phyloP scores from a whole-genome alignment of 2,888 invertebrate genomes.

The Heteromyza rotundicornis region DNA sequence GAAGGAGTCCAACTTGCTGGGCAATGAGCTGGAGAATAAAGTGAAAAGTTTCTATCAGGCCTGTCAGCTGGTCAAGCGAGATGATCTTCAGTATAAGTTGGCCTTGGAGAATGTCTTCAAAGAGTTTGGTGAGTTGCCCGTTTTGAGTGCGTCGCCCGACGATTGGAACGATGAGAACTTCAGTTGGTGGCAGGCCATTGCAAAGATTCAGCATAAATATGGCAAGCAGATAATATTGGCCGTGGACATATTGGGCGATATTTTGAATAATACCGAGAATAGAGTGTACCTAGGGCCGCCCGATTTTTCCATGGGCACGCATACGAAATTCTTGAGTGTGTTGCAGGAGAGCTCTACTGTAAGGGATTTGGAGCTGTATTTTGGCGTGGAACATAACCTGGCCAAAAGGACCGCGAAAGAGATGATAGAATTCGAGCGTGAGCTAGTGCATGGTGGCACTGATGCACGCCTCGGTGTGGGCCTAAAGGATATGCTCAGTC shows the following conservation, averaged over 20 bases:
- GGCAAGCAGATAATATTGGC: constrained; percentile 45
- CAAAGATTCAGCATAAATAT: constrained; percentile 45
- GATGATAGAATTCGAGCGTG: constrained; percentile 36
- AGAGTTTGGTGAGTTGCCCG: constrained; percentile 47
- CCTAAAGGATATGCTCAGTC: constrained; percentile 33
- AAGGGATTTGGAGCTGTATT: constrained; percentile 34
- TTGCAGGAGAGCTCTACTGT: constrained; percentile 20
- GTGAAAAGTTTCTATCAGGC: constrained; percentile 50
- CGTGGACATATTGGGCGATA: constrained; percentile 44
- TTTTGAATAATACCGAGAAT: constrained; percentile 40
- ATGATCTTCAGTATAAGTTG: constrained; percentile 38
- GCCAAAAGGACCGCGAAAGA: constrained; percentile 38
- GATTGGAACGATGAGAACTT: constrained; percentile 37
- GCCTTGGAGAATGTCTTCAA: constrained; percentile 35
- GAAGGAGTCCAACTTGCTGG: constrained; percentile 9
- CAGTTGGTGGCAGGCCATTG: constrained; percentile 49
- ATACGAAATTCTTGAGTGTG: constrained; percentile 24
- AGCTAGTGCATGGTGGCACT: constrained; percentile 29
- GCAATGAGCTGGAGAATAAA: constrained; percentile 36
- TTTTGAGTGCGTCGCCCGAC: constrained; percentile 13
- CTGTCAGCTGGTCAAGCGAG: constrained; percentile 33
- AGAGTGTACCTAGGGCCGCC: constrained; percentile 45
- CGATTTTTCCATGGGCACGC: constrained; percentile 8
- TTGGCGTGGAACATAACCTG: constrained; percentile 33
- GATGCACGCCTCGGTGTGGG: constrained; percentile 17